A percentile compares a stretch with the other conserved stretches of the same genome.
These are phyloP conservation scores for Lymantria monacha DNA, from an alignment of 2,888 invertebrate genomes.

Conservation along the genomic window DNA sequence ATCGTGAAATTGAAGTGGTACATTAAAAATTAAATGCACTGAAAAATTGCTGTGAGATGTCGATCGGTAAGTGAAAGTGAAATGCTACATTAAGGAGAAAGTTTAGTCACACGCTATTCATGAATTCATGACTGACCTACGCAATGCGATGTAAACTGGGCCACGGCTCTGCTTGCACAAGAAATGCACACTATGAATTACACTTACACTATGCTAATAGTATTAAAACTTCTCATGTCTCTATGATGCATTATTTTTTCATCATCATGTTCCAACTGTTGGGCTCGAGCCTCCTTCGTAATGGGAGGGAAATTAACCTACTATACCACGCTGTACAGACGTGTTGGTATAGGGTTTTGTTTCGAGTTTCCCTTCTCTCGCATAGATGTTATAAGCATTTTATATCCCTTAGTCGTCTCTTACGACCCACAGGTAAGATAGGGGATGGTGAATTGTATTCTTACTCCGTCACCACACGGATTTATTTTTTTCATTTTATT, in stretches of 20 bases:
- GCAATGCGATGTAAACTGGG: constrained; percentile 65
- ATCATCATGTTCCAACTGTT: too few relatives aligned
- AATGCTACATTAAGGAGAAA: constrained; percentile 62
- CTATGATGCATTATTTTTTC: constrained; percentile 14
- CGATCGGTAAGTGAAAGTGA: constrained; percentile 60
- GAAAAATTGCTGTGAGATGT: constrained; percentile 24
- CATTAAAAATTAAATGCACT: constrained; percentile 9
- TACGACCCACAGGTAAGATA: too few relatives aligned
- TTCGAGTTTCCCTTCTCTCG: too few relatives aligned
- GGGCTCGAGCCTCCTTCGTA: too few relatives aligned
- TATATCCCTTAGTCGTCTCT: too few relatives aligned
- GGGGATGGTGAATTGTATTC: too few relatives aligned
- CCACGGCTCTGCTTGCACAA: constrained; percentile 58
- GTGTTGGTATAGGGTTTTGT: too few relatives aligned
- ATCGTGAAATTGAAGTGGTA: constrained; percentile 4
- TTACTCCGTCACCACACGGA: too few relatives aligned
- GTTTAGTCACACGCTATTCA: constrained; percentile 48
- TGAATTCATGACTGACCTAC: constrained; percentile 64
- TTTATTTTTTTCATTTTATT: too few relatives aligned
- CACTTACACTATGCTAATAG: constrained; percentile 20
- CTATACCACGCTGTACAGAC: too few relatives aligned
- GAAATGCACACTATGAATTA: constrained; percentile 47
- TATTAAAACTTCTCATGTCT: constrained; percentile 26
- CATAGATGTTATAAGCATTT: too few relatives aligned
- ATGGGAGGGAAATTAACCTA: too few relatives aligned